Percentiles rank a stretch among this genome's conserved stretches.
Evolutionary conservation across 2,888 invertebrate genomes (phyloP).

Genomic region (Sinhomidia bicolor): DNA sequence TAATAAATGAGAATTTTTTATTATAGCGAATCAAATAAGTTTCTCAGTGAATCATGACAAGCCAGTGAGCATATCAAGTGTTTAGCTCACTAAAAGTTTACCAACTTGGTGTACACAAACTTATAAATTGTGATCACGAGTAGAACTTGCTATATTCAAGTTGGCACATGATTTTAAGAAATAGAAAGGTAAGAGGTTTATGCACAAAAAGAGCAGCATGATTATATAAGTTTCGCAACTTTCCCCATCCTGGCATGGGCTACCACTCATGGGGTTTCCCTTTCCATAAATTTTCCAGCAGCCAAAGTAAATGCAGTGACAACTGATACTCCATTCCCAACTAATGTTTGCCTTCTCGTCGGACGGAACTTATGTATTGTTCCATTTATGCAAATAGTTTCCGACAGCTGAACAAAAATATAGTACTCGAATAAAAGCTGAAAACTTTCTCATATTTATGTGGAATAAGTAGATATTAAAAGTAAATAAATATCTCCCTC

Average conservation of each 20-base stretch:
- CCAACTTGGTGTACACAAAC: background rate
- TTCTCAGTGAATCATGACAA: constrained; percentile 59
- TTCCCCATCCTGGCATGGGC: background rate
- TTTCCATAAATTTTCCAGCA: background rate
- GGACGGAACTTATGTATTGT: constrained; percentile 11
- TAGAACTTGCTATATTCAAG: background rate
- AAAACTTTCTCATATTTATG: background rate
- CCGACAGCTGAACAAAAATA: background rate
- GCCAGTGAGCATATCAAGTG: constrained; percentile 43
- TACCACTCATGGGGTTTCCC: background rate
- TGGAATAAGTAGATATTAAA: too few species aligned
- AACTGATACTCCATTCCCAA: background rate
- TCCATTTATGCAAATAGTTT: background rate
- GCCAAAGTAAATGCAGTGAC: background rate
- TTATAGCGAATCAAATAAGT: constrained; percentile 55
- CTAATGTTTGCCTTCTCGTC: background rate
- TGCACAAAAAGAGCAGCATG: background rate
- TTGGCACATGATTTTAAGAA: background rate
- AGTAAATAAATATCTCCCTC: too few species aligned
- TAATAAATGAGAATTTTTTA: constrained; percentile 53
- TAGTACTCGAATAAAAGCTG: background rate
- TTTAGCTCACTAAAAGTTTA: constrained; percentile 34
- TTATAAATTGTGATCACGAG: background rate
- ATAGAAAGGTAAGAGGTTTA: background rate
- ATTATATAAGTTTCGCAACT: background rate